These are phyloP conservation scores for Eilema caniola DNA, from an alignment of 2,888 invertebrate species.

Conservation along the genomic window DNA sequence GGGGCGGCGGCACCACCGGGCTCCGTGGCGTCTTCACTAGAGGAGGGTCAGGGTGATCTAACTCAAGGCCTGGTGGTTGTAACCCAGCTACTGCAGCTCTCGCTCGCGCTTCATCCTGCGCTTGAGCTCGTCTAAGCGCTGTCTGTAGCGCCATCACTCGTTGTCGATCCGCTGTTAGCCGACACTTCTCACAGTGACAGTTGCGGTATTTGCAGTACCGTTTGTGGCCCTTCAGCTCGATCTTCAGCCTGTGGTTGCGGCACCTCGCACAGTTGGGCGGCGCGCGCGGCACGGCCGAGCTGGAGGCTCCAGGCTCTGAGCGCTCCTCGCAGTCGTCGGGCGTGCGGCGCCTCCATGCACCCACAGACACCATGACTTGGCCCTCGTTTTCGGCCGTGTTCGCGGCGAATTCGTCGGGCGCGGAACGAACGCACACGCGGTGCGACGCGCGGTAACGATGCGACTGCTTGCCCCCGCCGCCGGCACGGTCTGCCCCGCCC, in stretches of 20 bases:
- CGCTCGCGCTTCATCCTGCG: conserved; percentile 92
- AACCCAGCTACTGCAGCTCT: conserved; percentile 78
- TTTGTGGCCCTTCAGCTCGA: conserved; percentile 96
- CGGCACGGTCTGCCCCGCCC: conserved; percentile 65
- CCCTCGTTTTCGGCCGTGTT: conserved; percentile 64
- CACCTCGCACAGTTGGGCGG: conserved; percentile 97
- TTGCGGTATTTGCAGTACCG: conserved; percentile 95
- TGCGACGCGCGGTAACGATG: conserved; percentile 79
- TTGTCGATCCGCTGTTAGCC: conserved; percentile 94
- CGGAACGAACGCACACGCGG: conserved; percentile 59
- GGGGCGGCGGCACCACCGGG: conserved; percentile 70
- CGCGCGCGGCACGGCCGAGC: conserved; percentile 90
- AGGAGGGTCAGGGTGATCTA: conserved; percentile 81
- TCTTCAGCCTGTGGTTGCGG: conserved; percentile 95
- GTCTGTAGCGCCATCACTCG: conserved; percentile 96
- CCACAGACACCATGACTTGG: conserved; percentile 79
- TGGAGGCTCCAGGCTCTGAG: conserved; percentile 81
- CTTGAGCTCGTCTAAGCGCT: conserved; percentile 93
- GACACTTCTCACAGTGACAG: conserved; percentile 95
- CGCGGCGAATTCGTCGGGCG: conserved; percentile 83
- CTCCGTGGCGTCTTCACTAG: conserved; percentile 80
- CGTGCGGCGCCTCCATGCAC: conserved; percentile 82
- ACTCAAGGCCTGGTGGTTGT: conserved; percentile 74
- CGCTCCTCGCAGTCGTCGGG: conserved; percentile 83
- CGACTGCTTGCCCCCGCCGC: conserved; percentile 74